A percentile compares a stretch with the other conserved stretches of the same genome.
phyloP scores from a whole-genome alignment of 1,140 invertebrate species.

The Manduca sexta region DNA sequence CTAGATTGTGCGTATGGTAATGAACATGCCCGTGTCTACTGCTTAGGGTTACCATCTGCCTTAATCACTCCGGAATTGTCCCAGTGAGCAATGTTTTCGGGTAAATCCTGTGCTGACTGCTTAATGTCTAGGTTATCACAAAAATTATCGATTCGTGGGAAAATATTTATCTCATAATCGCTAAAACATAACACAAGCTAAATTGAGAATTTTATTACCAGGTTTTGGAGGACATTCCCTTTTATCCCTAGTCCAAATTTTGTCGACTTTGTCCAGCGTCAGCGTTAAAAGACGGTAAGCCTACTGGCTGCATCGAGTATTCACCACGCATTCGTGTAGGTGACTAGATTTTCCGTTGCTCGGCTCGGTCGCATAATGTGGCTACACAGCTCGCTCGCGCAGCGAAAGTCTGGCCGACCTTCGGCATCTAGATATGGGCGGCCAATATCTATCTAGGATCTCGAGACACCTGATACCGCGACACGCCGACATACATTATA shows the following conservation, averaged over 20 bases:
- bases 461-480: constrained; percentile 33
- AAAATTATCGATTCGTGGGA: too few species aligned
- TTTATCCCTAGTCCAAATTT: too few species aligned
- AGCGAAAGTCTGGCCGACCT: constrained; percentile 69
- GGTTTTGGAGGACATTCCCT: too few species aligned
- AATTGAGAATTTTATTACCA: too few species aligned
- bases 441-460: constrained; percentile 39
- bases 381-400: constrained; percentile 22
- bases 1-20: constrained; percentile 57
- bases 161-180: too few species aligned
- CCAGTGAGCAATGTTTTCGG: too few species aligned
- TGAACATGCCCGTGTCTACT: constrained; percentile 16
- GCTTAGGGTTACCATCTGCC: too few species aligned
- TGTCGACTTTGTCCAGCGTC: background rate
- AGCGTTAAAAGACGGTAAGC: background rate
- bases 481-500: background rate
- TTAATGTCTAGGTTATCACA: too few species aligned
- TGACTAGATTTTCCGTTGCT: constrained; percentile 57
- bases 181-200: too few species aligned
- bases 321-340: constrained; percentile 44
- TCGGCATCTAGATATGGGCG: constrained; percentile 61
- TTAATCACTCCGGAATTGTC: too few species aligned
- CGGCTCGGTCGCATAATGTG: constrained; percentile 43
- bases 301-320: constrained; percentile 25
- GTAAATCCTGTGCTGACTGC: too few species aligned